These are phyloP conservation scores for Terebella lapidaria DNA, from an alignment of 2,888 invertebrate species.

Conservation along the genomic window DNA sequence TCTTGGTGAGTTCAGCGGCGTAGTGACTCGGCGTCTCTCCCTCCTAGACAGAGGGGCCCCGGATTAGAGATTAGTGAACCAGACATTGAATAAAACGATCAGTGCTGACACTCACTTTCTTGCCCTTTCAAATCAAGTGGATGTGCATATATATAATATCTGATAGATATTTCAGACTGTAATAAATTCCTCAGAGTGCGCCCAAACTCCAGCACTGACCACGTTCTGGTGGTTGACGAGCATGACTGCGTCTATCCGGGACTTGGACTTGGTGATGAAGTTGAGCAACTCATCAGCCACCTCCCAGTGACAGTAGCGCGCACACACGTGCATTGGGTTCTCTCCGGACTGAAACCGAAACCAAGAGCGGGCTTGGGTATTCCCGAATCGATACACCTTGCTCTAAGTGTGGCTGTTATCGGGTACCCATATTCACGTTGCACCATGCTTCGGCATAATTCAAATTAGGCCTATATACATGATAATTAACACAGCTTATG, in stretches of 20 bases:
- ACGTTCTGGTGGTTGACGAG: constrained; percentile 63
- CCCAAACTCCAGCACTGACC: constrained; percentile 16
- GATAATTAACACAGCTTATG: no score
- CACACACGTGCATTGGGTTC: constrained; percentile 91
- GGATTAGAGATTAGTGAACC: no score
- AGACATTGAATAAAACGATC: background rate
- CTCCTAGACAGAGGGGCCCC: constrained; percentile 63
- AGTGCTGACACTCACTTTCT: background rate
- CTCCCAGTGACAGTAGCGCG: constrained; percentile 68
- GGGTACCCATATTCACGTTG: no score
- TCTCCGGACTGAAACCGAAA: constrained; percentile 70
- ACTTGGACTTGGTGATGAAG: constrained; percentile 39
- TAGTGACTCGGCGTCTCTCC: constrained; percentile 93
- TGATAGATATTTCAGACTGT: no score
- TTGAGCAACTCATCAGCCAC: constrained; percentile 78
- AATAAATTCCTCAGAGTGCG: no score
- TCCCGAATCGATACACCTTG: no score
- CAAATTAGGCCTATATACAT: no score
- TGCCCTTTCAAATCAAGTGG: background rate
- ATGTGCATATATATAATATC: background rate
- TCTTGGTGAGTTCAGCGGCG: constrained; percentile 81
- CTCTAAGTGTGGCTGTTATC: no score
- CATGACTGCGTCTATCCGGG: constrained; percentile 68
- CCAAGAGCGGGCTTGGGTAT: no score
- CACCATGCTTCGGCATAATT: no score